Evolutionary conservation across 2,888 invertebrate genomes (phyloP), one percentile per base, ranked within the genome.

Genomic region (Physocephala rufipes): DNA sequence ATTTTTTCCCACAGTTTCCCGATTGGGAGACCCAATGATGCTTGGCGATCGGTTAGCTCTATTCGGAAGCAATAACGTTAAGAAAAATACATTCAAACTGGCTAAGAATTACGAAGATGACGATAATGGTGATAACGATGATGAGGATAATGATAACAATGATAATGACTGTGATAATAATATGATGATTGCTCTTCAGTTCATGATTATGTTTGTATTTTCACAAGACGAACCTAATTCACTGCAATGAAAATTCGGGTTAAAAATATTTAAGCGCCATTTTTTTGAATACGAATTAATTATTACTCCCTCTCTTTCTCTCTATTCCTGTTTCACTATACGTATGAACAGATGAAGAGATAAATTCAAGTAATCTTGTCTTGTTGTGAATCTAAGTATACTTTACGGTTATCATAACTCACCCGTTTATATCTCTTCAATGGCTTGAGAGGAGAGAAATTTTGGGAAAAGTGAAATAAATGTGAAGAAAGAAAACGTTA

Each of bases 1-100:
- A 58, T 67, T 67, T 43, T 67, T 67, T 67, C 67, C 67, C 67
- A 67, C 67, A 67, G 58, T 67, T 13, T 47, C n/a, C n/a, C 58
- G 55, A 16, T 24, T 19, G 28, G 45, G 53, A n/a, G n/a, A 53
- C 13, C 49, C 2, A 7, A n/a, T 36, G 26, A 24, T 19, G 65
- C 51, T 47, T 58, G 21, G n/a, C 43, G 26, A 26, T 67, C 67
- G 19, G 59, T 58, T 59, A 67, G 67, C 45, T 58, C 58, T 30
- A 15, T 59, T 58, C n/a, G 45, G 9, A 36, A 19, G n/a, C 7
- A 59, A 28, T 26, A 58, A 55, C 30, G 58, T 19, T 19, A 66
- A 53, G 21, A 55, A 45, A 21, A 26, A 47, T 15, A 36, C 36
- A 9, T 9, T 36, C 4, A 4, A 36, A 7, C 4, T 36, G 36